Conservation (phyloP, 1,140 invertebrate genomes). For the Papilio dardanus region DNA sequence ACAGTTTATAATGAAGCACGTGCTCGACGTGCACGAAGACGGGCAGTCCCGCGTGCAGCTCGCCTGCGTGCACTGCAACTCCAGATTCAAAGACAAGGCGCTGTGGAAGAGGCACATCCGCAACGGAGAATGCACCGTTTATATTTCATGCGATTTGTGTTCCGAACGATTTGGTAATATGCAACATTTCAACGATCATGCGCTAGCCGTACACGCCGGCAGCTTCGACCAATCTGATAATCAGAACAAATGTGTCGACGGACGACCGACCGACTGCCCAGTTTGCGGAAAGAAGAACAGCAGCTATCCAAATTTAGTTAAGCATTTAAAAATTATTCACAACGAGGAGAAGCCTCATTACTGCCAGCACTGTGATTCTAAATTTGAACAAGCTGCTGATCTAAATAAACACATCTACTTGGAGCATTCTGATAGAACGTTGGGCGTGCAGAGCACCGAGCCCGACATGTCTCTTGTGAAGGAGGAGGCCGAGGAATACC, state of each 20-base stretch:
- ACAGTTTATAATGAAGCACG: slow-evolving; percentile 81
- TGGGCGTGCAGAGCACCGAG: slow-evolving; percentile 56
- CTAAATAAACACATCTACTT: slow-evolving; percentile 79
- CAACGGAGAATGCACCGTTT: slow-evolving; percentile 78
- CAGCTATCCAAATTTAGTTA: slow-evolving; percentile 82
- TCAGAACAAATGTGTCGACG: slow-evolving; percentile 73
- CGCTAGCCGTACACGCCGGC: slow-evolving; percentile 72
- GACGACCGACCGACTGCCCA: slow-evolving; percentile 78
- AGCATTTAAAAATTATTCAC: slow-evolving; percentile 81
- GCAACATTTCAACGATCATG: slow-evolving; percentile 81
- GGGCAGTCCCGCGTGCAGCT: slow-evolving; percentile 71
- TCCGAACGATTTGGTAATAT: slow-evolving; percentile 76
- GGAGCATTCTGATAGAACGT: slow-evolving; percentile 71
- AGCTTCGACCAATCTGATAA: slow-evolving; percentile 71
- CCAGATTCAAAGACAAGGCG: slow-evolving; percentile 74
- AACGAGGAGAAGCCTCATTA: slow-evolving; percentile 78
- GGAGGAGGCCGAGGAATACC: slow-evolving; percentile 78
- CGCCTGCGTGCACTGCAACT: slow-evolving; percentile 74
- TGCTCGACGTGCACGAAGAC: slow-evolving; percentile 80
- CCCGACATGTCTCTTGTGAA: slow-evolving; percentile 76
- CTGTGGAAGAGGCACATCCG: slow-evolving; percentile 79
- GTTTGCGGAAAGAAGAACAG: slow-evolving; percentile 81
- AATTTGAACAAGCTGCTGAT: slow-evolving; percentile 76
- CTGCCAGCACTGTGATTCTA: slow-evolving; percentile 77
- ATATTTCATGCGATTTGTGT: slow-evolving; percentile 80